phyloP scores from a whole-genome alignment of 2,888 invertebrate species.

The Drosophila prostipennis region DNA sequence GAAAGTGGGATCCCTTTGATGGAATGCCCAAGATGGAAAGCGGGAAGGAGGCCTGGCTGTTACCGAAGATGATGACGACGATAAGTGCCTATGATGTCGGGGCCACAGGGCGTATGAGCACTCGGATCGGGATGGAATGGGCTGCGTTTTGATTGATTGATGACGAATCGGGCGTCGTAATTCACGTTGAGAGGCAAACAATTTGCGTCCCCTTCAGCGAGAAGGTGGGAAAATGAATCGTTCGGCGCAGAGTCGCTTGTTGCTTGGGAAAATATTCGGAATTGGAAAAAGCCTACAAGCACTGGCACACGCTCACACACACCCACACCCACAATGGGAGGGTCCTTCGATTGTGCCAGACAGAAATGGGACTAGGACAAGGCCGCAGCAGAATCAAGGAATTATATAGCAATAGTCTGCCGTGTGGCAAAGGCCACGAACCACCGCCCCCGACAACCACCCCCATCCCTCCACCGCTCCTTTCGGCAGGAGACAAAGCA shows the following conservation, averaged over 20 bases:
- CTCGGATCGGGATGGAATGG: conserved; percentile 17
- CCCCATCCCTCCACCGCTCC: conserved; percentile 12
- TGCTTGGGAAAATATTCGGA: conserved; percentile 40
- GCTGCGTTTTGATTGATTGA: conserved; percentile 68
- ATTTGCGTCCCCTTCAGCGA: conserved; percentile 54
- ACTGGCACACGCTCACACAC: conserved; percentile 1
- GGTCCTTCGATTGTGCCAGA: conserved; percentile 36
- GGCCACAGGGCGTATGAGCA: conserved; percentile 63
- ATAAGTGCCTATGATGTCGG: conserved; percentile 56
- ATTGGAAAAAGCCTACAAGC: conserved; percentile 42
- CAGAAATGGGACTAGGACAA: conserved; percentile 81
- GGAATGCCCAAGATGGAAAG: conserved; percentile 20
- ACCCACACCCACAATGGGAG: conserved; percentile 10
- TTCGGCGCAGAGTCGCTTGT: conserved; percentile 46
- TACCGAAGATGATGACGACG: conserved; percentile 38
- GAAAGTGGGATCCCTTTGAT: conserved; percentile 41
- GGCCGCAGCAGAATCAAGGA: conserved; percentile 74
- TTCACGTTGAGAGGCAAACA: conserved; percentile 73
- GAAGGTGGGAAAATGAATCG: conserved; percentile 71
- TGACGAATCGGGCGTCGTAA: conserved; percentile 72
- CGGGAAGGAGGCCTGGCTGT: not conserved
- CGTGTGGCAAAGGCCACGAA: conserved; percentile 71
- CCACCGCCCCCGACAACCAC: conserved; percentile 20
- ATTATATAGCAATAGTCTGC: conserved; percentile 70
- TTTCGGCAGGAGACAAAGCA: conserved; percentile 26